Conservation (phyloP, 2,797 vertebrate genomes). For the Sternotherus odoratus region DNA sequence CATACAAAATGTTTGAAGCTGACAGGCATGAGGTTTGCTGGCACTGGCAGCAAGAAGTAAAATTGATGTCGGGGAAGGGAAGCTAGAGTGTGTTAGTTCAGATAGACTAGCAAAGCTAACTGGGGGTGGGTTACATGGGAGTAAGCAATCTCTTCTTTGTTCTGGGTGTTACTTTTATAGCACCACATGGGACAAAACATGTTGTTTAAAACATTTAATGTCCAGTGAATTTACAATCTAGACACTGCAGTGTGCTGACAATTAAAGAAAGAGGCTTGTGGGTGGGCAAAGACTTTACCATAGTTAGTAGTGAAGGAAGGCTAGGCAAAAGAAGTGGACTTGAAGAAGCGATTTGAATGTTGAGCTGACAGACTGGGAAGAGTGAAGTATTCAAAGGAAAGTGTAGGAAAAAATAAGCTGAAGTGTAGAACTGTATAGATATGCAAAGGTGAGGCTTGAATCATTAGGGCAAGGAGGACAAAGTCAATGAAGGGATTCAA, state of each 20-base stretch:
- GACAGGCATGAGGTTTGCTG: slow-evolving; percentile 15
- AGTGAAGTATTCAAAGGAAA: neutral
- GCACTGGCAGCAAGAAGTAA: slow-evolving; percentile 14
- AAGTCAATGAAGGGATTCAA: slow-evolving; percentile 1
- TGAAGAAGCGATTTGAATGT: neutral
- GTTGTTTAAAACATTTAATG: neutral
- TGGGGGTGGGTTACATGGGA: neutral
- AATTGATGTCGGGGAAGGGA: neutral
- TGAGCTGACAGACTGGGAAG: neutral
- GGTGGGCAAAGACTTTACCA: neutral
- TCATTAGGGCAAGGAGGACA: neutral
- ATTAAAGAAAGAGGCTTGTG: neutral
- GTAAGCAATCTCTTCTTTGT: neutral
- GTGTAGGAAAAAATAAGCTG: neutral
- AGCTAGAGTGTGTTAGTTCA: neutral
- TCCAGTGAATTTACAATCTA: neutral
- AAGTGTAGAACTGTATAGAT: neutral
- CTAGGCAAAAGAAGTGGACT: neutral
- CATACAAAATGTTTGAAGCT: slow-evolving; percentile 30
- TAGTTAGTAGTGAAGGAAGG: neutral
- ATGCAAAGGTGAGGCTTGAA: neutral
- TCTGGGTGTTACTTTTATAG: neutral
- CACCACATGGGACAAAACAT: neutral
- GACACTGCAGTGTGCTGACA: neutral
- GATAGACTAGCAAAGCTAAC: neutral